Percentiles rank a stretch among this genome's conserved stretches.
phyloP scores from a whole-genome alignment of 2,113 vertebrate genomes.

The Gobius niger region DNA sequence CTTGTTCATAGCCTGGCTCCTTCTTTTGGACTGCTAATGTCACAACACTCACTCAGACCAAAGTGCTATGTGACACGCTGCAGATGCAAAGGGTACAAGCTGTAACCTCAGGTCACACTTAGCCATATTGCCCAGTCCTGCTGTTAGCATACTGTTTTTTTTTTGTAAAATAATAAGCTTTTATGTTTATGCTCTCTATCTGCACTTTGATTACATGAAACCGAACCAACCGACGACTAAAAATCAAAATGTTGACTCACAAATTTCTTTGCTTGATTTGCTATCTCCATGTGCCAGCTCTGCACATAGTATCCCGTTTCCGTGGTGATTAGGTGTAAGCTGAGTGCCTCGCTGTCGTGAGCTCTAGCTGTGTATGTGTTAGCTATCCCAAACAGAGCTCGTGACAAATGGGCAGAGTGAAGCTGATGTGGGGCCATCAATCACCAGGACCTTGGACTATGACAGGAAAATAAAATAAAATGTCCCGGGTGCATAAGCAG shows the following conservation, averaged over 20 bases:
- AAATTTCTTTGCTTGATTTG: neutral
- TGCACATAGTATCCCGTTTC: neutral
- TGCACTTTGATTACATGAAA: neutral
- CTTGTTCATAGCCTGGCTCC: constrained; percentile 43
- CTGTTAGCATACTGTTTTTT: too few species aligned
- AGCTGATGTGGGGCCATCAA: constrained; percentile 61
- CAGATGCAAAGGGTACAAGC: constrained; percentile 15
- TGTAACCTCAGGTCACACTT: constrained; percentile 39
- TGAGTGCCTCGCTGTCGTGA: neutral
- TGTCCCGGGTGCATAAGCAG: constrained; percentile 59
- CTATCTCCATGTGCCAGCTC: neutral
- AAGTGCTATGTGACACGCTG: constrained; percentile 34
- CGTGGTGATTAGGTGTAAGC: neutral
- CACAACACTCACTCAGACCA: constrained; percentile 34
- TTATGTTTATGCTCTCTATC: too few species aligned
- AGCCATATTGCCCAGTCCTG: too few species aligned
- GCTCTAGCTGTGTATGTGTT: constrained; percentile 19
- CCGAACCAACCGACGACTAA: neutral
- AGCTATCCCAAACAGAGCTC: constrained; percentile 43
- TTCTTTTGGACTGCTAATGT: constrained; percentile 40
- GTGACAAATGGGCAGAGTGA: constrained; percentile 64
- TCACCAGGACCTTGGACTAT: constrained; percentile 66
- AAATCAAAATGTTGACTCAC: neutral
- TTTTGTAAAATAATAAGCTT: too few species aligned
- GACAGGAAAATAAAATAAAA: constrained; percentile 73